A percentile compares a stretch with the other conserved stretches of the same genome.
phyloP scores from a whole-genome alignment of 2,113 vertebrate genomes.

The Bambusicola thoracicus region DNA sequence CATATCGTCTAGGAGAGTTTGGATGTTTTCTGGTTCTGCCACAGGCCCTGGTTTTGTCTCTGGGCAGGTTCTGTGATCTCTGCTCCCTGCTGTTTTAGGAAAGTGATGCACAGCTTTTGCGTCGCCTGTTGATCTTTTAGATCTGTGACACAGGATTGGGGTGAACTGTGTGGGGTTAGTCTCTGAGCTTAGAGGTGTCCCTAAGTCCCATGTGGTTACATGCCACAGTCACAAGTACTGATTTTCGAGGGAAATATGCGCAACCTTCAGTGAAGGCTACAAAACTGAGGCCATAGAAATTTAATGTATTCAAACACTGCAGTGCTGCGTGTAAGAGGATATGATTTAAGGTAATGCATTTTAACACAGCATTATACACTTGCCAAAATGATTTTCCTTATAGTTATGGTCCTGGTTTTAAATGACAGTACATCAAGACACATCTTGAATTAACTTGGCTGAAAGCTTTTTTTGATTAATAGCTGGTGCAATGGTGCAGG shows the following conservation, averaged over 20 bases:
- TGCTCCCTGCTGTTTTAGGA: not conserved
- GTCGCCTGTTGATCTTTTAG: not conserved
- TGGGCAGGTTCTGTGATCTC: not conserved
- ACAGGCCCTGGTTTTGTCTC: not conserved
- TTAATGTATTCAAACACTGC: conserved; percentile 57
- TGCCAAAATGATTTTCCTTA: conserved; percentile 56
- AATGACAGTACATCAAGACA: conserved; percentile 45
- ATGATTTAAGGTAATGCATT: conserved; percentile 71
- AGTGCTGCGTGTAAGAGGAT: conserved; percentile 22
- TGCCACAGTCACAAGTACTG: not conserved
- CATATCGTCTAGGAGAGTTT: not conserved
- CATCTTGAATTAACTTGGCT: conserved; percentile 40
- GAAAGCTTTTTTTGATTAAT: conserved; percentile 33
- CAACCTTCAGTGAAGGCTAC: not conserved
- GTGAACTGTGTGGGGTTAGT: not conserved
- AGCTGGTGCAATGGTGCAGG: not conserved
- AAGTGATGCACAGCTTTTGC: not conserved
- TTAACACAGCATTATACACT: conserved; percentile 60
- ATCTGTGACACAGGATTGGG: not conserved
- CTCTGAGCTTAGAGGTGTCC: not conserved
- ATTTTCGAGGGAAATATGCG: not conserved
- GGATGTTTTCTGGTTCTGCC: not conserved
- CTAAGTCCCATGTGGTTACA: not conserved
- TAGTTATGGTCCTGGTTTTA: conserved; percentile 54
- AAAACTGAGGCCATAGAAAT: conserved; percentile 1